These are phyloP conservation scores for Frankliniella fusca DNA, from an alignment of 2,888 invertebrate species.

Conservation along the genomic window DNA sequence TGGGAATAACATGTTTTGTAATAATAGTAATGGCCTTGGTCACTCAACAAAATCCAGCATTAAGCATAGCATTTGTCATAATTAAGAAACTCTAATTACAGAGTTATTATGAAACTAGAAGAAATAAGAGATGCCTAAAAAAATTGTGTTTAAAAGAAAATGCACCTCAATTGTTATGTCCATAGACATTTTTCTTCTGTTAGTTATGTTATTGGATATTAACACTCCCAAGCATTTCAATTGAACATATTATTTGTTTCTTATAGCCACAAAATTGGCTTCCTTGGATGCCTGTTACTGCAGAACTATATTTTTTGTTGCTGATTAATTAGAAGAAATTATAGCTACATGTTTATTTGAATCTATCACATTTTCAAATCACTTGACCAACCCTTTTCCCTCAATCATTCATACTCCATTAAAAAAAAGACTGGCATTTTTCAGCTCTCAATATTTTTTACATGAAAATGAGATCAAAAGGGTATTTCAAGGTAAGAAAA, in stretches of 20 bases:
- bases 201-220: neutral
- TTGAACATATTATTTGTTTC: neutral
- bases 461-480: neutral
- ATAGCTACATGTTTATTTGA: conserved; percentile 16
- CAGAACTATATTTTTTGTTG: conserved; percentile 21
- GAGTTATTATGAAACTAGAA: too few species aligned
- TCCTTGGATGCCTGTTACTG: neutral
- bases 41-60: too few species aligned
- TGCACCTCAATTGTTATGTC: too few species aligned
- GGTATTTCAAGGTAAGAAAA: too few species aligned
- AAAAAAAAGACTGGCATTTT: too few species aligned
- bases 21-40: too few species aligned
- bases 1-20: too few species aligned
- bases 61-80: too few species aligned
- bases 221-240: neutral
- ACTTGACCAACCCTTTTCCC: neutral
- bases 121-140: too few species aligned
- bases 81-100: too few species aligned
- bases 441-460: neutral
- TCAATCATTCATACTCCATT: neutral
- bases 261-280: neutral
- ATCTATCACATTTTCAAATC: neutral
- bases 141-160: too few species aligned
- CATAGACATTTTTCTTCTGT: too few species aligned
- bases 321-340: conserved; percentile 15